A percentile compares a stretch with the other conserved stretches of the same genome.
phyloP scores from a whole-genome alignment of 1,140 invertebrate species.

The Rhagoletis zephyria region DNA sequence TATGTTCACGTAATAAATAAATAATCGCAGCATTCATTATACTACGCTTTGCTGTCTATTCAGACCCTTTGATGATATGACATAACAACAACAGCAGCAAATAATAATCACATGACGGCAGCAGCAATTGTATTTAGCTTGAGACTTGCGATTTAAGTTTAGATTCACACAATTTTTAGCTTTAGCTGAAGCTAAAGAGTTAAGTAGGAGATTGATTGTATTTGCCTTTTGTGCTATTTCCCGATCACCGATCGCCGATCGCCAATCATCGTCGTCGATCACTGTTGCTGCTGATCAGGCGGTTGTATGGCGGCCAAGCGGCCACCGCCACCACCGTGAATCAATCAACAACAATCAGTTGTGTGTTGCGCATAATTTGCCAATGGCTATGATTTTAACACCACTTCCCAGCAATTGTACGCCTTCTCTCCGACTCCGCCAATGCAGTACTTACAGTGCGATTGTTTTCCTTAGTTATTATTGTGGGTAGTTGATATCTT shows the following conservation, averaged over 20 bases:
- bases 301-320: too few species aligned
- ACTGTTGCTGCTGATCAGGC: background rate
- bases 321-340: constrained; percentile 9
- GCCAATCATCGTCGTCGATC: background rate
- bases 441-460: background rate
- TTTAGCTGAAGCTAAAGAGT: background rate
- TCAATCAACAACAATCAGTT: constrained; percentile 15
- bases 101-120: constrained; percentile 20
- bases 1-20: constrained; percentile 38
- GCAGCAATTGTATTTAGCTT: background rate
- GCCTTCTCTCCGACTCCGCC: background rate
- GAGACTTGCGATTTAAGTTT: background rate
- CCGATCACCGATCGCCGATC: background rate
- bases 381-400: constrained; percentile 44
- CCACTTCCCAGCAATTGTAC: constrained; percentile 27
- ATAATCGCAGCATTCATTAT: constrained; percentile 28
- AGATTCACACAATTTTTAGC: too few species aligned
- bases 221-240: constrained; percentile 35
- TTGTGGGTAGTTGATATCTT: constrained; percentile 24
- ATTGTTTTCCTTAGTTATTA: constrained; percentile 47
- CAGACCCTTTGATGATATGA: constrained; percentile 29
- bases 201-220: background rate
- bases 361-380: background rate
- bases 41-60: background rate
- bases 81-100: constrained; percentile 5